phyloP scores from a whole-genome alignment of 2,113 vertebrate species.

The Podocnemis expansa region DNA sequence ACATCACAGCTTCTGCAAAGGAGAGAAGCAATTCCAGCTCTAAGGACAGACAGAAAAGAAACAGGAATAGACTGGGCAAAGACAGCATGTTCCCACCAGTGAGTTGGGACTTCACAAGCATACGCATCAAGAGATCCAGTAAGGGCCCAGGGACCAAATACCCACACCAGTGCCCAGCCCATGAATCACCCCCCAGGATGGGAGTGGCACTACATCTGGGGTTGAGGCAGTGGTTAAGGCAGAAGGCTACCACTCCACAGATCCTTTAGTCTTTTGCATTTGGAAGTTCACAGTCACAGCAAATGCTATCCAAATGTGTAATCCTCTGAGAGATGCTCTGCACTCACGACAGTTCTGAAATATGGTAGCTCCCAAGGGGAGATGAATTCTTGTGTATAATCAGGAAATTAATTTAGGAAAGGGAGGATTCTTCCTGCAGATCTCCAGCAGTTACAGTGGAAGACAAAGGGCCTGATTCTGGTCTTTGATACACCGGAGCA shows the following conservation, averaged over 20 bases:
- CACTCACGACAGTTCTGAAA: slow-evolving; percentile 67
- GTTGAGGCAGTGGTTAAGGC: not conserved
- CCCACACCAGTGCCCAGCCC: not conserved
- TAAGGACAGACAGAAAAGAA: not conserved
- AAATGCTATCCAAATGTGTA: slow-evolving; percentile 66
- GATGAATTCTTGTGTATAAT: slow-evolving; percentile 47
- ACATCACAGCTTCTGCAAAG: not conserved
- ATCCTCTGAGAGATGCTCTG: slow-evolving; percentile 68
- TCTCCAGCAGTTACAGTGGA: not conserved
- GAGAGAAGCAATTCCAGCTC: not conserved
- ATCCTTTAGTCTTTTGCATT: not conserved
- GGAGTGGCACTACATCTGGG: not conserved
- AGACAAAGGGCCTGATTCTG: slow-evolving; percentile 16
- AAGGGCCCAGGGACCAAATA: not conserved
- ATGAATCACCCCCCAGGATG: not conserved
- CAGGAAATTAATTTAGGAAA: slow-evolving; percentile 33
- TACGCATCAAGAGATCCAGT: not conserved
- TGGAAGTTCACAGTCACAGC: slow-evolving; percentile 65
- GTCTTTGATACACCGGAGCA: not conserved
- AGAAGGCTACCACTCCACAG: not conserved
- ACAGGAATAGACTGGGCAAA: not conserved
- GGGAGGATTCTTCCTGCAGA: not conserved
- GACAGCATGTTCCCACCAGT: not conserved
- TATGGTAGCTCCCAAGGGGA: slow-evolving; percentile 43
- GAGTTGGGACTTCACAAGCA: not conserved